Base-by-base conservation (phyloP, 2,113 vertebrate genomes). In the Coryphaenoides rupestris region DNA sequence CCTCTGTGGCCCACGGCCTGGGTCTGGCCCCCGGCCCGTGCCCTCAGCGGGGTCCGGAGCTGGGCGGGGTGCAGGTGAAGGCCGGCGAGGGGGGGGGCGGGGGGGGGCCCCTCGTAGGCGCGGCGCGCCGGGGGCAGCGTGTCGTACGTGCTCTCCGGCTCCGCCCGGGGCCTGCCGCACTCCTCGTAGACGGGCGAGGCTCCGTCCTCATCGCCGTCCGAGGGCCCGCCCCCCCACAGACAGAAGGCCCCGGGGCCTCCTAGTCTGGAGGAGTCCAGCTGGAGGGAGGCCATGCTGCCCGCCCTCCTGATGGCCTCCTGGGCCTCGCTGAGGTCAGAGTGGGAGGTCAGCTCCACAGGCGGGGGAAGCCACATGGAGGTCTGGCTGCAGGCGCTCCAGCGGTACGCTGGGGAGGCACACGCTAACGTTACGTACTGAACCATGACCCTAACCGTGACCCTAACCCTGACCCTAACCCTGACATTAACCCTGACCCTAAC, bases 321-420 rank as follows among this genome's bases (percentile, higher is more conserved):
- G 54, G 40, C 21, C 26, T 84, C 74, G 3, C 65, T 69, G 22
- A 81, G 63, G 75, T 85, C 67, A 2, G 47, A 82, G 28, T 70
- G 63, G 16, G 82, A 79, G 23, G 74, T 84, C 17, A 63, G 16
- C 63, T 76, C 82, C 14, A 63, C 75, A 14, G 57, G 92, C 61
- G 75, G 92, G 66, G 49, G 91, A 89, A 95, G 88, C 95, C 95
- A 98, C 68, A 95, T 93, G 0, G 94, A 91, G 4, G 92, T 93
- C 76, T 95, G 97, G 62, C 94, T 91, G 22, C 93, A 93, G 19
- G 94, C 92, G 77, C 96, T 94, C 95, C 94, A 97, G 1, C 84
- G 90, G 79, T 95, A 96, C 0, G 93, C 96, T 99, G 86, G n/a
- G n/a, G n/a, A n/a, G n/a, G n/a, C n/a, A n/a, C n/a, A n/a, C n/a